phyloP scores from a whole-genome alignment of 1,140 invertebrate species.

The Aradophagus sp. region DNA sequence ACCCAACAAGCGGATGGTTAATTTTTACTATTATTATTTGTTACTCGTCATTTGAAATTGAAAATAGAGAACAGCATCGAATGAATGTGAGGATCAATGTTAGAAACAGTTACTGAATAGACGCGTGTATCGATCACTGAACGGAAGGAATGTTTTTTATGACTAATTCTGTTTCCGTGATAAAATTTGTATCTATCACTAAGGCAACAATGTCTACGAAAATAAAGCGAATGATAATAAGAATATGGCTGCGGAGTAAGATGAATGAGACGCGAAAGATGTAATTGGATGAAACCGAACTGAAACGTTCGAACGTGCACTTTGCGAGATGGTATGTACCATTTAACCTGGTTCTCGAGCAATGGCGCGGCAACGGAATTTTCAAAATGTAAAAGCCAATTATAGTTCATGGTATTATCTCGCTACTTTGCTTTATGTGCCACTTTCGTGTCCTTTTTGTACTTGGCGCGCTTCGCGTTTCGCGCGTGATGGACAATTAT shows the following conservation, averaged over 20 bases:
- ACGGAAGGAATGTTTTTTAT: too few species aligned
- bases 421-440: slow-evolving; percentile 43
- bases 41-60: too few species aligned
- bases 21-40: too few species aligned
- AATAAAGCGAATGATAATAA: slow-evolving; percentile 3
- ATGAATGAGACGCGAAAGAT: slow-evolving; percentile 13
- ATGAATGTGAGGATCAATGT: too few species aligned
- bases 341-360: slow-evolving; percentile 40
- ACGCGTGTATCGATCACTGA: too few species aligned
- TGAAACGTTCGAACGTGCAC: slow-evolving; percentile 31
- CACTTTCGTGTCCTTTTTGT: slow-evolving; percentile 44
- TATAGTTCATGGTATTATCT: slow-evolving; percentile 44
- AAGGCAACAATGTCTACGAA: slow-evolving; percentile 2
- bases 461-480: slow-evolving; percentile 22
- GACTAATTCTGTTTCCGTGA: too few species aligned
- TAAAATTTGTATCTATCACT: too few species aligned
- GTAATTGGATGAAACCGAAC: slow-evolving; percentile 33
- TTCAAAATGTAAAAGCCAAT: slow-evolving; percentile 54
- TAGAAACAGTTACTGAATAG: too few species aligned
- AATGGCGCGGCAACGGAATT: slow-evolving; percentile 33
- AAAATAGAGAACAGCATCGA: too few species aligned
- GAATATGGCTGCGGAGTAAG: slow-evolving; percentile 10
- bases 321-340: slow-evolving; percentile 45
- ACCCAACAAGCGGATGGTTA: too few species aligned
- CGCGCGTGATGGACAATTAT: slow-evolving; percentile 40